Base-by-base conservation (phyloP, 2,797 vertebrate species). In the Helicolenus hilgendorfi region DNA sequence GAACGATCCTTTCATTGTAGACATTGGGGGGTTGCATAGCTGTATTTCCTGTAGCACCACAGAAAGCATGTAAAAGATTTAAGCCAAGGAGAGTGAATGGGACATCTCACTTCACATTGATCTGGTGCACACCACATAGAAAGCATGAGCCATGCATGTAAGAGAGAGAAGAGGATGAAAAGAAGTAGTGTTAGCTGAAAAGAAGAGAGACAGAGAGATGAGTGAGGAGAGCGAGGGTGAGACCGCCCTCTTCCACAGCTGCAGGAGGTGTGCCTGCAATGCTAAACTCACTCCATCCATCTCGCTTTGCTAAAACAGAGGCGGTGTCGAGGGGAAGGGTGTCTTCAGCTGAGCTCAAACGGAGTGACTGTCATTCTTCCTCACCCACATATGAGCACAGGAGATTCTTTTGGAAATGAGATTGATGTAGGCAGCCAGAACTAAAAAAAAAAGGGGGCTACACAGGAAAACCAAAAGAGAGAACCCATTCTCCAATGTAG, bases 261-360 rank as follows among this genome's bases (percentile, higher is more conserved):
- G 95, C 89, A 75, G 72, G 91, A 89, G 84, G 89, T 96, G 96
- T 96, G 96, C 92, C 94, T 95, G 95, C 89, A 97, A 96, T 96
- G 86, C 91, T 94, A 97, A 53, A 97, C 90, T 80, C 77, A 2
- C 86, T 87, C 85, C 72, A 94, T 95, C 92, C 86, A 81, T 91
- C 86, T 93, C 79, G 18, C 73, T 94, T 83, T 69, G 77, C 72
- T 81, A 71, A 81, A 91, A 86, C 88, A 72, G 79, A 86, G 79
- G 64, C 81, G 63, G 74, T 33, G 55, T 3, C 13, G 70, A 81
- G 68, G 70, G 70, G 72, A 83, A 64, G 71, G 67, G 74, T 35
- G 64, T 86, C 83, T 83, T 82, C 80, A 72, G 73, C 77, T 29
- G 65, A 73, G 81, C 73, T 82, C 67, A 76, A 80, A 88, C 3